A percentile compares a stretch with the other conserved stretches of the same genome.
These are phyloP conservation scores for Spinus olivaceus DNA, from an alignment of 2,797 vertebrate species.

Conservation along the genomic window DNA sequence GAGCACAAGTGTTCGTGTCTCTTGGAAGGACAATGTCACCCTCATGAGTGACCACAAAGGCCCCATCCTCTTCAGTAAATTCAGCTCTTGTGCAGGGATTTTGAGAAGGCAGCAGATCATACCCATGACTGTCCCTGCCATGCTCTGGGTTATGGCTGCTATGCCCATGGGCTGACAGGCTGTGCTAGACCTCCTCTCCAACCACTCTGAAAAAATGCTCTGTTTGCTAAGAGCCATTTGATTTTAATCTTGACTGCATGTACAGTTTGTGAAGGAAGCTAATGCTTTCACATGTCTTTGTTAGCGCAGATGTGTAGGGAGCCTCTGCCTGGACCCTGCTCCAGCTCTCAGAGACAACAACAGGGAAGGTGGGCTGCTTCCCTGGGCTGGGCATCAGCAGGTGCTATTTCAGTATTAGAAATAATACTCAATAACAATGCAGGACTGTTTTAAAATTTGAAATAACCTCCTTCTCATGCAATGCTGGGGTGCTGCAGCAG, in stretches of 20 bases:
- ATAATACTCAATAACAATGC: neutral
- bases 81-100: rapidly evolving
- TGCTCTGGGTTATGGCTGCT: neutral
- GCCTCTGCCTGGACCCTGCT: neutral
- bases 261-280: neutral
- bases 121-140: neutral
- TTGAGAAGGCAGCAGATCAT: neutral
- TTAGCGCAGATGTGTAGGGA: neutral
- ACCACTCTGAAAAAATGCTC: rapidly evolving
- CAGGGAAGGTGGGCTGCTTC: neutral
- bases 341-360: rapidly evolving
- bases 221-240: neutral
- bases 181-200: neutral
- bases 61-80: neutral
- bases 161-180: neutral
- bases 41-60: neutral
- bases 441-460: neutral
- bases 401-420: neutral
- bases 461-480: neutral
- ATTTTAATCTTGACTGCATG: conserved; percentile 1
- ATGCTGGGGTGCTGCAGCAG: neutral
- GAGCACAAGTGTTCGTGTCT: rapidly evolving
- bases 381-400: rapidly evolving
- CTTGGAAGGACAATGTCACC: neutral
- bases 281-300: neutral